Evolutionary conservation across 2,888 invertebrate species (phyloP).

Genomic region (Cactoblastis cactorum): DNA sequence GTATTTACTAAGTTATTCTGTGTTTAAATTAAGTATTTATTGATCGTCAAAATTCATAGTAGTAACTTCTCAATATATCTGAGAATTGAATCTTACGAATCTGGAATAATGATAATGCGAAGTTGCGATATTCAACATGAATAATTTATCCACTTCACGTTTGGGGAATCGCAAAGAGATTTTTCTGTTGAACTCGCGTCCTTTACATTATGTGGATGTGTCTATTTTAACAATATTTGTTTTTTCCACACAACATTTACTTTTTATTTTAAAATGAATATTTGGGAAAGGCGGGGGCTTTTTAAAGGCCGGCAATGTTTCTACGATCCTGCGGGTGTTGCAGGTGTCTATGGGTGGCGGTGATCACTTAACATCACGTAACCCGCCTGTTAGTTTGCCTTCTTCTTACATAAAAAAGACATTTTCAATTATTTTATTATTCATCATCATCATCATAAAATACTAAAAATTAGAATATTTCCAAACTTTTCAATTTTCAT

Average conservation of each 20-base stretch:
- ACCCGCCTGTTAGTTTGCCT: too few species aligned
- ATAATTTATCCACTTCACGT: slow-evolving; percentile 10
- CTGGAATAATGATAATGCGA: background rate
- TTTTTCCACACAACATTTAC: background rate
- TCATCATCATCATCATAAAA: too few species aligned
- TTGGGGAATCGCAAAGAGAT: slow-evolving; percentile 7
- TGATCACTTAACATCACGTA: too few species aligned
- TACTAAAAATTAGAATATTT: too few species aligned
- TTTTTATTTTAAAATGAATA: background rate
- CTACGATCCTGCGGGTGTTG: too few species aligned
- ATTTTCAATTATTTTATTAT: too few species aligned
- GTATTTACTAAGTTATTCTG: too few species aligned
- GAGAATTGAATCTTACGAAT: slow-evolving; percentile 4
- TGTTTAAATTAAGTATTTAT: background rate
- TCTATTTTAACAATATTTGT: background rate
- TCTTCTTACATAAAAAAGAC: too few species aligned
- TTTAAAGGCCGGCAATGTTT: too few species aligned
- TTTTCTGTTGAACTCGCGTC: background rate
- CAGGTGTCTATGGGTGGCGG: too few species aligned
- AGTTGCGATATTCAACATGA: slow-evolving; percentile 9
- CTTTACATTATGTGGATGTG: background rate
- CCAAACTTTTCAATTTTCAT: too few species aligned
- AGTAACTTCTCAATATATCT: slow-evolving; percentile 5
- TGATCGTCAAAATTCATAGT: background rate
- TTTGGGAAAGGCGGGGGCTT: too few species aligned